phyloP scores from a whole-genome alignment of 1,140 invertebrate species.

The Ericerus pela region DNA sequence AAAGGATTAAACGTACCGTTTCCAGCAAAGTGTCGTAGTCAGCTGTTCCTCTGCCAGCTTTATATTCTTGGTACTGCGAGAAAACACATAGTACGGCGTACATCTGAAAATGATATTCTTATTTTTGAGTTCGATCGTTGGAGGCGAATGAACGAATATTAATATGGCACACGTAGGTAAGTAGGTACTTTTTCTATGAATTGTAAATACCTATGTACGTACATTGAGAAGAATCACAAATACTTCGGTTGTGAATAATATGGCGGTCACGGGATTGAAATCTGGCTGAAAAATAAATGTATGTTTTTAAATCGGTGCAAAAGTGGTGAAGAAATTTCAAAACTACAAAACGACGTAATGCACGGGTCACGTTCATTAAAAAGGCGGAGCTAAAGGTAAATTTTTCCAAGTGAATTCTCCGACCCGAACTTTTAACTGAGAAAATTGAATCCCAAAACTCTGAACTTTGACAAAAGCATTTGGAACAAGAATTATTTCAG shows the following conservation, averaged over 20 bases:
- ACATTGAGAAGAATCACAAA: conserved; percentile 2
- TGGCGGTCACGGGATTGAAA: not conserved
- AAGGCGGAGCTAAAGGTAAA: too few species aligned
- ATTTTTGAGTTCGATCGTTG: not conserved
- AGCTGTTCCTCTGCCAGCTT: conserved; percentile 52
- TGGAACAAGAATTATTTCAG: too few species aligned
- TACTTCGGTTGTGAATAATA: not conserved
- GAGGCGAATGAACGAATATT: too few species aligned
- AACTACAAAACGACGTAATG: not conserved
- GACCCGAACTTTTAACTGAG: too few species aligned
- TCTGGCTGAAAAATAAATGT: not conserved
- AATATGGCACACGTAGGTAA: too few species aligned
- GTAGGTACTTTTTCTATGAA: too few species aligned
- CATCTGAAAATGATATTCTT: conserved; percentile 38
- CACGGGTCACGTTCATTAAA: too few species aligned
- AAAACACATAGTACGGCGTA: conserved; percentile 64
- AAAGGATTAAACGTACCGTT: conserved; percentile 6
- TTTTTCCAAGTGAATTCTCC: too few species aligned
- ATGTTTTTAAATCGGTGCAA: not conserved
- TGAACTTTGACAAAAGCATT: too few species aligned
- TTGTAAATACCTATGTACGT: not conserved
- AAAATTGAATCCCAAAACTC: too few species aligned
- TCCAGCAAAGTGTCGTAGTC: conserved; percentile 30
- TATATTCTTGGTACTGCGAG: conserved; percentile 65
- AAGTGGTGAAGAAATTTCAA: not conserved